Evolutionary conservation across 2,113 vertebrate genomes (phyloP).

Genomic region (Castor canadensis): DNA sequence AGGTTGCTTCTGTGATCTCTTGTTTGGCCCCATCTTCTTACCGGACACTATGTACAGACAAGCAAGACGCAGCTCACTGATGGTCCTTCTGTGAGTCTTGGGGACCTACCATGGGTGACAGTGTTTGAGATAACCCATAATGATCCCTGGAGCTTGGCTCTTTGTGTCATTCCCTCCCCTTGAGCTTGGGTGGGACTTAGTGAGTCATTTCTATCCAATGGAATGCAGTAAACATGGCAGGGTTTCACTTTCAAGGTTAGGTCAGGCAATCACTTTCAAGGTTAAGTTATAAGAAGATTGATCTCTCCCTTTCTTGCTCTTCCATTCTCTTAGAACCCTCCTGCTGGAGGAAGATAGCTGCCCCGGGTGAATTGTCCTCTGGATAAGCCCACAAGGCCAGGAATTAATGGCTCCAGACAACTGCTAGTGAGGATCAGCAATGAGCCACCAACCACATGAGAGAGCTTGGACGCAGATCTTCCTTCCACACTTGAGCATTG

Average conservation of each 20-base stretch:
- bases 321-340: neutral
- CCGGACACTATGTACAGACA: neutral
- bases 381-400: neutral
- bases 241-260: neutral
- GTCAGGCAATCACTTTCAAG: no score
- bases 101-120: neutral
- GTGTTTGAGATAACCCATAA: neutral
- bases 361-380: neutral
- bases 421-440: neutral
- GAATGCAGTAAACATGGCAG: neutral
- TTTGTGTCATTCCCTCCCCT: neutral
- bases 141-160: neutral
- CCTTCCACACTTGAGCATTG: neutral
- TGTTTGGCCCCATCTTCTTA: slow-evolving; percentile 41
- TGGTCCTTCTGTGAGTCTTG: neutral
- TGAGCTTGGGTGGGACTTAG: neutral
- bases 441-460: neutral
- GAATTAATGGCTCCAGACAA: neutral
- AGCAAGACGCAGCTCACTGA: neutral
- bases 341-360: neutral
- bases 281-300: no score
- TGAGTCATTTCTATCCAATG: neutral
- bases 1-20: neutral
- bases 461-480: neutral
- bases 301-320: neutral